These are phyloP conservation scores for Pterostichus niger DNA, from an alignment of 2,888 invertebrate genomes.

Conservation along the genomic window DNA sequence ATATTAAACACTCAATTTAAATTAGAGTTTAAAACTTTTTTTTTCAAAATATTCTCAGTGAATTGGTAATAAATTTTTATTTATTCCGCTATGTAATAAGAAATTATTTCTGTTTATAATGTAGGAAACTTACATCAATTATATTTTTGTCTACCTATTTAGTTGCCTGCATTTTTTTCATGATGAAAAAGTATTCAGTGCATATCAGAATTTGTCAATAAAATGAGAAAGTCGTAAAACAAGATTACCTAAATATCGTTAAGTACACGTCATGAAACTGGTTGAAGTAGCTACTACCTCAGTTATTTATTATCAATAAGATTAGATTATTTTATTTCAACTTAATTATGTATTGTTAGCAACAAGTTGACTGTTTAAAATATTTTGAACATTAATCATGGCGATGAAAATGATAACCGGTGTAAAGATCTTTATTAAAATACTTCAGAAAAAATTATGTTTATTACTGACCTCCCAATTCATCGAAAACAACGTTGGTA, in stretches of 20 bases:
- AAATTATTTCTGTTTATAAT: too few species aligned
- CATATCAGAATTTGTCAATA: too few species aligned
- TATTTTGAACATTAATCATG: constrained; percentile 5
- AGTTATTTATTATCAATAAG: constrained; percentile 9
- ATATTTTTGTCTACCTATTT: too few species aligned
- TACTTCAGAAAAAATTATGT: constrained; percentile 48
- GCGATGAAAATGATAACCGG: background rate
- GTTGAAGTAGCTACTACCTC: background rate
- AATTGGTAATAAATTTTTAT: too few species aligned
- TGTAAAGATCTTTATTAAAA: constrained; percentile 8
- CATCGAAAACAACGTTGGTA: constrained; percentile 79
- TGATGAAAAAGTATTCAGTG: too few species aligned
- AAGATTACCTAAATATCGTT: constrained; percentile 15
- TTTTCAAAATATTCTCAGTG: too few species aligned
- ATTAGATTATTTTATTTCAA: constrained; percentile 7
- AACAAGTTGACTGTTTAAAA: background rate
- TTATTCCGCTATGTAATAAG: too few species aligned
- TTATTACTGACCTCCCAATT: constrained; percentile 80
- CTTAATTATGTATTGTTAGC: background rate
- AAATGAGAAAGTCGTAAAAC: constrained; percentile 4
- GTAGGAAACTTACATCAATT: too few species aligned
- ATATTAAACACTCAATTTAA: too few species aligned
- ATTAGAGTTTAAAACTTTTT: too few species aligned
- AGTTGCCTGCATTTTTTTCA: too few species aligned
- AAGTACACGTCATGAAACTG: background rate